A percentile compares a stretch with the other conserved stretches of the same genome.
These are phyloP conservation scores for Myotis lucifugus DNA, from an alignment of 2,113 vertebrate species.

Conservation along the genomic window DNA sequence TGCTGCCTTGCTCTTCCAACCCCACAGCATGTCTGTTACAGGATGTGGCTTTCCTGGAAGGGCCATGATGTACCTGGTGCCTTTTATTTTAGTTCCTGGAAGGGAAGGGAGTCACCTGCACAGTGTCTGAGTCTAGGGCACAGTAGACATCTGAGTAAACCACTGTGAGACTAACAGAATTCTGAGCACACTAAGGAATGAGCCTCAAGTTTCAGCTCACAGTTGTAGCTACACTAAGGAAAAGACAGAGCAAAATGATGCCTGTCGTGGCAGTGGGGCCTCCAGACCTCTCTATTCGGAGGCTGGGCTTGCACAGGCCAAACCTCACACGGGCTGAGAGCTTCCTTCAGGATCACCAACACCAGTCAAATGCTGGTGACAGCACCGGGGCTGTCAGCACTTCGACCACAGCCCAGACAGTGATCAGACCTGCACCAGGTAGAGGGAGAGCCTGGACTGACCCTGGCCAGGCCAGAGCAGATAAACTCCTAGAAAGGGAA, in stretches of 20 bases:
- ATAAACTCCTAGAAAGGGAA: background rate
- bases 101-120: background rate
- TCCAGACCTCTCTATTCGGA: background rate
- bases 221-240: background rate
- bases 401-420: background rate
- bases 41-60: background rate
- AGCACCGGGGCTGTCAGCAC: background rate
- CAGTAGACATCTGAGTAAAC: background rate
- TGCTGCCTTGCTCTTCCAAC: background rate
- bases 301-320: background rate
- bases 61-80: background rate
- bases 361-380: background rate
- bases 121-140: background rate
- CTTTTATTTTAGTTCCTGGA: background rate
- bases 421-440: too few relatives aligned
- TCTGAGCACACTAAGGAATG: background rate
- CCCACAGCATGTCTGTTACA: background rate
- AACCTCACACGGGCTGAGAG: background rate
- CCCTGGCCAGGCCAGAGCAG: background rate
- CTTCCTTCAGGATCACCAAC: background rate
- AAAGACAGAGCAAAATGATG: background rate
- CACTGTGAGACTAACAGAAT: background rate
- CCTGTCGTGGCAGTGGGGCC: rapidly evolving
- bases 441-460: background rate
- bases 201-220: background rate